Conservation (phyloP, 1,140 invertebrate species). For the Proctacanthus coquilletti region DNA sequence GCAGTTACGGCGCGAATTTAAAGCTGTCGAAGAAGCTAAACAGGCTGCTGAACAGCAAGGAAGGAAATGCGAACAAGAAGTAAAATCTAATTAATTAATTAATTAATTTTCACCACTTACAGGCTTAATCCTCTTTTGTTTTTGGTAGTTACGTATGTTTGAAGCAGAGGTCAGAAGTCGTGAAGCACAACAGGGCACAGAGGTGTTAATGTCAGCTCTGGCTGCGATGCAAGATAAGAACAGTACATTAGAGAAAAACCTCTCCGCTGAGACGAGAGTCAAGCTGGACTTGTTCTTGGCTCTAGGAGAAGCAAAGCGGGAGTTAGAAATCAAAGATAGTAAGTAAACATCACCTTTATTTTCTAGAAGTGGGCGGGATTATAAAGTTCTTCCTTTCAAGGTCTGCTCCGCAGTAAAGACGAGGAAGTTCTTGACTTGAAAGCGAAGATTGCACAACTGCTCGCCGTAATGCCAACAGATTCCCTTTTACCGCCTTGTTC, state of each 20-base stretch:
- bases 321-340: constrained; percentile 87
- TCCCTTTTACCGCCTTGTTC: constrained; percentile 33
- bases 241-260: constrained; percentile 73
- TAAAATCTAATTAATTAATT: too few species aligned
- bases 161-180: constrained; percentile 29
- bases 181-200: constrained; percentile 61
- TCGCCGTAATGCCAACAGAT: constrained; percentile 78
- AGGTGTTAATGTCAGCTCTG: constrained; percentile 65
- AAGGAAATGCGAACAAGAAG: constrained; percentile 26
- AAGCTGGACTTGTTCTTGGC: constrained; percentile 94
- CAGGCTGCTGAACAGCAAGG: constrained; percentile 23
- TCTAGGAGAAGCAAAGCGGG: constrained; percentile 83
- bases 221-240: constrained; percentile 76
- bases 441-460: constrained; percentile 74
- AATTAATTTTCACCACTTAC: neutral
- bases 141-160: constrained; percentile 14
- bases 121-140: neutral
- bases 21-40: constrained; percentile 49
- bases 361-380: too few species aligned
- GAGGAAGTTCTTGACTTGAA: constrained; percentile 84
- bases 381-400: constrained; percentile 40
- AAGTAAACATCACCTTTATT: too few species aligned
- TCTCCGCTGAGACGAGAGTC: constrained; percentile 88
- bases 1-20: constrained; percentile 55
- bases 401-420: constrained; percentile 61